These are phyloP conservation scores for Dorcus parallelipipedus DNA, from an alignment of 2,888 invertebrate species.

Conservation along the genomic window DNA sequence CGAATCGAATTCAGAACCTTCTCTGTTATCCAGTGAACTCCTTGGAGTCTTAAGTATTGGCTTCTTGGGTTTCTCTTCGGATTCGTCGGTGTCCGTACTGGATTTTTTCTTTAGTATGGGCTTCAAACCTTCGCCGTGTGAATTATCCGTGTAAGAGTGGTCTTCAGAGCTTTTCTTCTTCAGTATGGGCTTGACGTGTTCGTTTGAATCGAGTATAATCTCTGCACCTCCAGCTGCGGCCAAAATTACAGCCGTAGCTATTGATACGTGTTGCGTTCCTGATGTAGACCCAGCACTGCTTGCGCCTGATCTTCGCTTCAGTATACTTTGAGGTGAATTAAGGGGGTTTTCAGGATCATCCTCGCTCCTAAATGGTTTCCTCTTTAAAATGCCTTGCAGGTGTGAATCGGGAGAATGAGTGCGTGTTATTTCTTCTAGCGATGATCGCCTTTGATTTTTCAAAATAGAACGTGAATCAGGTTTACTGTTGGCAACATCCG, in stretches of 20 bases:
- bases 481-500: conserved; percentile 62
- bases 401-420: conserved; percentile 63
- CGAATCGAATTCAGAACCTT: conserved; percentile 11
- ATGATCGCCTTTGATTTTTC: conserved; percentile 66
- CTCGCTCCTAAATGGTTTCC: conserved; percentile 64
- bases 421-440: conserved; percentile 64
- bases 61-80: conserved; percentile 67
- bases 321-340: conserved; percentile 70
- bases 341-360: conserved; percentile 59
- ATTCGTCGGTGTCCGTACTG: conserved; percentile 71
- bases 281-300: conserved; percentile 54
- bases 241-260: conserved; percentile 64
- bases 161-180: conserved; percentile 81
- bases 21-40: conserved; percentile 60
- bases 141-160: conserved; percentile 54
- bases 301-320: conserved; percentile 75
- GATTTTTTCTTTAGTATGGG: conserved; percentile 88
- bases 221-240: conserved; percentile 61
- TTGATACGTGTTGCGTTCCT: conserved; percentile 65
- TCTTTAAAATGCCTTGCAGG: conserved; percentile 66
- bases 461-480: conserved; percentile 61
- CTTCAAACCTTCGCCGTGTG: conserved; percentile 54
- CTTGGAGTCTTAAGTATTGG: conserved; percentile 74
- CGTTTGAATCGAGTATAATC: conserved; percentile 41
- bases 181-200: conserved; percentile 69